Base-by-base conservation (phyloP, 1,140 invertebrate genomes). In the Phymorhynchus buccinoides region DNA sequence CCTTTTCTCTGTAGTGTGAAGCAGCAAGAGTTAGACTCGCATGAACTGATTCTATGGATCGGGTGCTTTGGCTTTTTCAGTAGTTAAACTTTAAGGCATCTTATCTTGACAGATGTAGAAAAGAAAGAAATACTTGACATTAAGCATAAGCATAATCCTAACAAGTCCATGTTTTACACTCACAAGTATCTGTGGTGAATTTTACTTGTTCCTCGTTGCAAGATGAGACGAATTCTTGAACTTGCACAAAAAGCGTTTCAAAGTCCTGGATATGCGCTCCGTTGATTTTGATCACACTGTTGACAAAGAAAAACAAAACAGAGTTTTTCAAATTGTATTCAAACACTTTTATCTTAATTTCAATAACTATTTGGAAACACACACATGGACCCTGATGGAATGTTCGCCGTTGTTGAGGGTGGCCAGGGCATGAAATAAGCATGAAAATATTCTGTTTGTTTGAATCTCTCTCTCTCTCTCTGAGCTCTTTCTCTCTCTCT, bases 121-220 rank as follows among this genome's bases (percentile, higher is more conserved):
- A 9, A 32, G 3, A n/a, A 16, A 16, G 32, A 32, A 18, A 32
- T 37, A 1, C 2, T 3, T 39, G 2, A 22, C 78, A 42, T 39
- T 48, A 32, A 35, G 39, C 39, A 39, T n/a, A 80, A 6, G 42
- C 78, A 78, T 62, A 68, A 68, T 66, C 35, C 39, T 85, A 44
- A 37, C 68, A 73, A 48, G 77, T 30, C 62, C n/a, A n/a, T 18
- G 30, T 35, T 6, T 48, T 83, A n/a, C 52, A 95, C 96, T 96
- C 95, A 98, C 97, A 98, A 88, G 95, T 94, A 88, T 97, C 96
- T 68, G 96, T 95, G 30, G 96, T 96, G 93, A 96, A 96, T 88
- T 97, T 94, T 84, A 98, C 95, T 95, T 98, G 97, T 91, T 97
- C 96, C 75, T 96, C 96, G 94, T 97, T 97, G 91, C 97, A 97